Conservation (phyloP, 2,797 vertebrate genomes). For the Alosa sapidissima region DNA sequence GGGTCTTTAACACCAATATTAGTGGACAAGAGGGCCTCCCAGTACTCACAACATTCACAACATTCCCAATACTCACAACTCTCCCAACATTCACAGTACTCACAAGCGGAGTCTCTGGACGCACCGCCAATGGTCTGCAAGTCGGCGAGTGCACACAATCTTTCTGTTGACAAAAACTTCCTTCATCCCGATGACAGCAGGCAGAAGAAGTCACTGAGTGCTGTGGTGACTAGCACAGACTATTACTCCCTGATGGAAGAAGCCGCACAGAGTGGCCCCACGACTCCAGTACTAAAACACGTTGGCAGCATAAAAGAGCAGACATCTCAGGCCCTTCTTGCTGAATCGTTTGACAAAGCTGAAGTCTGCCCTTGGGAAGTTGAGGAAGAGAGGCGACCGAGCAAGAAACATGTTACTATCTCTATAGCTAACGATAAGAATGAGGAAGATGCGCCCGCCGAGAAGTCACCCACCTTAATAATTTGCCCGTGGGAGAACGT, state of each 20-base stretch:
- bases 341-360: constrained; percentile 69
- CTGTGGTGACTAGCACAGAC: constrained; percentile 60
- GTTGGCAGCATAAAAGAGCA: constrained; percentile 70
- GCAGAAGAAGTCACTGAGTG: constrained; percentile 89
- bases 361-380: constrained; percentile 70
- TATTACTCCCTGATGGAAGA: constrained; percentile 70
- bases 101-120: constrained; percentile 77
- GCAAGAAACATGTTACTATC: constrained; percentile 75
- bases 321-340: constrained; percentile 68
- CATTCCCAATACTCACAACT: background rate
- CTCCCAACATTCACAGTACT: constrained; percentile 50
- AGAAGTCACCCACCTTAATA: constrained; percentile 58
- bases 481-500: constrained; percentile 63
- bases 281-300: constrained; percentile 46
- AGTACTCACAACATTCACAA: constrained; percentile 62
- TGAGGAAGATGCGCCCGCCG: constrained; percentile 50
- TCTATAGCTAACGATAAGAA: constrained; percentile 66
- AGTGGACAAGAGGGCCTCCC: constrained; percentile 55
- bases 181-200: constrained; percentile 69
- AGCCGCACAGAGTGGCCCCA: constrained; percentile 39
- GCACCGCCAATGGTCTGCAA: constrained; percentile 80
- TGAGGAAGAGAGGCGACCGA: constrained; percentile 49
- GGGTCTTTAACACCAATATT: constrained; percentile 70
- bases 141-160: constrained; percentile 90
- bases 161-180: constrained; percentile 75